Conservation (phyloP, 2,797 vertebrate genomes). For the Fringilla coelebs region DNA sequence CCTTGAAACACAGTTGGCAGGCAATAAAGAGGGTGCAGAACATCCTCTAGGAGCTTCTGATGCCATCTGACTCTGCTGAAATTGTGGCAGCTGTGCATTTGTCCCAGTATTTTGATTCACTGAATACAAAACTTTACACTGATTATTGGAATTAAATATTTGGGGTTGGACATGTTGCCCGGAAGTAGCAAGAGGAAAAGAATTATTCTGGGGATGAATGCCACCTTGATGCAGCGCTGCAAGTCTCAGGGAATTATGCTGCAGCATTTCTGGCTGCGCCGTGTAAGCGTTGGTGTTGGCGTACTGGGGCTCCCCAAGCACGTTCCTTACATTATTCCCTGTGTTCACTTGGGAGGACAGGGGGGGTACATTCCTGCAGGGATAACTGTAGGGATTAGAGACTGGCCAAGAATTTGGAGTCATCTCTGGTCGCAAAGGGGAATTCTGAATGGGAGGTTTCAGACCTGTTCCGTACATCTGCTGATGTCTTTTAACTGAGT, state of each 20-base stretch:
- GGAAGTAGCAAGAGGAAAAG: neutral
- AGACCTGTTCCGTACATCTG: neutral
- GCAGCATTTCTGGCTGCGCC: neutral
- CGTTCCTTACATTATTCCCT: neutral
- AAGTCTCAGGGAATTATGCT: conserved; percentile 12
- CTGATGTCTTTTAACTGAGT: neutral
- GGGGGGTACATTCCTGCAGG: neutral
- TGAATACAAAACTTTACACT: conserved; percentile 28
- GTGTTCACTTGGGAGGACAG: neutral
- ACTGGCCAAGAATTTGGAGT: conserved; percentile 30
- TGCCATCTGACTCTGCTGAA: neutral
- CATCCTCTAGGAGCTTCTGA: conserved; percentile 8
- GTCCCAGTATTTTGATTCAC: neutral
- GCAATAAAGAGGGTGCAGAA: neutral
- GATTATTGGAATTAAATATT: neutral
- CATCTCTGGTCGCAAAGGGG: conserved; percentile 8
- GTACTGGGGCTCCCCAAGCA: neutral
- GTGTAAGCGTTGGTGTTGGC: neutral
- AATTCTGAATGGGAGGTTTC: neutral
- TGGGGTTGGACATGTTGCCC: conserved; percentile 32
- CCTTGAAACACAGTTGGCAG: conserved; percentile 34
- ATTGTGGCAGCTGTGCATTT: conserved; percentile 3
- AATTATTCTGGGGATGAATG: neutral
- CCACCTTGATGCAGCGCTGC: neutral
- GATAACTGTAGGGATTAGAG: neutral